Evolutionary conservation across 2,113 vertebrate species (phyloP).

Genomic region (Cyprinodon variegatus): DNA sequence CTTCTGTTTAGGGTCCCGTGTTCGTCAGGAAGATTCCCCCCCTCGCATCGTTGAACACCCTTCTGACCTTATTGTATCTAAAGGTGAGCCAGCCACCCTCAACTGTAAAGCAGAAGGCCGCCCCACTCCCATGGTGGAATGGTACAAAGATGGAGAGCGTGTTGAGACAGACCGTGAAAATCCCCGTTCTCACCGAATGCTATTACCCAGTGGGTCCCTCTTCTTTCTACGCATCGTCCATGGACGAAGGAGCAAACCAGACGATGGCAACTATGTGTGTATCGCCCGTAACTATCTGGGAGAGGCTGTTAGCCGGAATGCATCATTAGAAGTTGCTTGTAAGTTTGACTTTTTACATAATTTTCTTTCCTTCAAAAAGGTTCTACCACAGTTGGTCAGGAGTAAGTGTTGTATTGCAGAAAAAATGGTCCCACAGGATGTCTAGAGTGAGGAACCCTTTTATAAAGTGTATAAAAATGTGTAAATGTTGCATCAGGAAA

Average conservation of each 20-base stretch:
- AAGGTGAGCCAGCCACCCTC: constrained; percentile 94
- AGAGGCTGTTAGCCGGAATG: constrained; percentile 92
- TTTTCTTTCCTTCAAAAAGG: constrained; percentile 7
- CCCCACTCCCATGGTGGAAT: constrained; percentile 91
- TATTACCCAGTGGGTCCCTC: constrained; percentile 93
- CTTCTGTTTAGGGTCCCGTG: constrained; percentile 86
- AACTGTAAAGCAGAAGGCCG: constrained; percentile 96
- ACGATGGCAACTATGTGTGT: constrained; percentile 93
- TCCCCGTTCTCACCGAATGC: constrained; percentile 93
- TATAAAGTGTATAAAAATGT: constrained; percentile 11
- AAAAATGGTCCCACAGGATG: constrained; percentile 3
- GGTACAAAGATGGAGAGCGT: constrained; percentile 95
- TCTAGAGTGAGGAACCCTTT: constrained; percentile 35
- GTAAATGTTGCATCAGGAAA: constrained; percentile 57
- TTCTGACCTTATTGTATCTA: constrained; percentile 97
- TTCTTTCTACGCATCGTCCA: constrained; percentile 96
- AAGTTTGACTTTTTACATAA: constrained; percentile 73
- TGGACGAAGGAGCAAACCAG: constrained; percentile 91
- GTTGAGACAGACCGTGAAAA: constrained; percentile 95
- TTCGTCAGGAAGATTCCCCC: constrained; percentile 95
- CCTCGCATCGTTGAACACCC: constrained; percentile 96
- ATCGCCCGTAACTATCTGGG: constrained; percentile 95
- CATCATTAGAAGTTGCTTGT: constrained; percentile 95
- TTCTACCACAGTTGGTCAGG: constrained; percentile 16
- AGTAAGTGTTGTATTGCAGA: constrained; percentile 18